Evolutionary conservation across 2,888 invertebrate genomes (phyloP).

Genomic region (Ptychoptera albimana): DNA sequence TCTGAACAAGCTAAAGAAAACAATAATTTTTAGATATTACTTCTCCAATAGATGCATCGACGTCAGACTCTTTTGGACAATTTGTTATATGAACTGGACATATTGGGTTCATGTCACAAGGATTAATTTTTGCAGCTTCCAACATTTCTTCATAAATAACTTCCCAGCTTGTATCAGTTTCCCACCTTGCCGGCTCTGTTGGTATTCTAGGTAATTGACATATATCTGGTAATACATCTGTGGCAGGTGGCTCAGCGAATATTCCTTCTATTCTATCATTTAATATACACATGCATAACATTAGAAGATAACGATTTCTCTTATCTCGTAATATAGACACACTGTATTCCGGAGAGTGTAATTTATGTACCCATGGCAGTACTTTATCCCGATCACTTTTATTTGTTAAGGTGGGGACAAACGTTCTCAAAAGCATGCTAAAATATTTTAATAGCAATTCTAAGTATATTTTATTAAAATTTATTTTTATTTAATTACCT

Average conservation of each 20-base stretch:
- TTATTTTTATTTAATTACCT: slow-evolving; percentile 1
- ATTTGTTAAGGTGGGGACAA: slow-evolving; percentile 7
- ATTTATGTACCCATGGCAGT: slow-evolving; percentile 10
- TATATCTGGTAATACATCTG: slow-evolving; percentile 2
- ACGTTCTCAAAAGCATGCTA: slow-evolving; percentile 10
- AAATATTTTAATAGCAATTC: too few relatives aligned
- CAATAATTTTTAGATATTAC: neutral
- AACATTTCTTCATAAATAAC: neutral
- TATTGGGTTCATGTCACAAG: neutral
- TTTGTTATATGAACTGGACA: slow-evolving; percentile 7
- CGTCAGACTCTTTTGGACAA: slow-evolving; percentile 4
- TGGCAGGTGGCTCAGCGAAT: slow-evolving; percentile 9
- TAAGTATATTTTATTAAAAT: neutral
- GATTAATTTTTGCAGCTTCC: neutral
- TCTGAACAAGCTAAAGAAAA: neutral
- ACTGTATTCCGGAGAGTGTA: slow-evolving; percentile 11
- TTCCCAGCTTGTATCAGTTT: slow-evolving; percentile 9
- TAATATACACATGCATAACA: slow-evolving; percentile 11
- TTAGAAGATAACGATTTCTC: slow-evolving; percentile 13
- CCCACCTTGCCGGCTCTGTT: slow-evolving; percentile 2
- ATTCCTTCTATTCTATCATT: slow-evolving; percentile 9
- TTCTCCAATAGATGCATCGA: slow-evolving; percentile 4
- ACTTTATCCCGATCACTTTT: slow-evolving; percentile 7
- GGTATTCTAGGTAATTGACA: neutral
- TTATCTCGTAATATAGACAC: slow-evolving; percentile 10